Conservation (phyloP, 1,140 invertebrate genomes). For the Atta texana region DNA sequence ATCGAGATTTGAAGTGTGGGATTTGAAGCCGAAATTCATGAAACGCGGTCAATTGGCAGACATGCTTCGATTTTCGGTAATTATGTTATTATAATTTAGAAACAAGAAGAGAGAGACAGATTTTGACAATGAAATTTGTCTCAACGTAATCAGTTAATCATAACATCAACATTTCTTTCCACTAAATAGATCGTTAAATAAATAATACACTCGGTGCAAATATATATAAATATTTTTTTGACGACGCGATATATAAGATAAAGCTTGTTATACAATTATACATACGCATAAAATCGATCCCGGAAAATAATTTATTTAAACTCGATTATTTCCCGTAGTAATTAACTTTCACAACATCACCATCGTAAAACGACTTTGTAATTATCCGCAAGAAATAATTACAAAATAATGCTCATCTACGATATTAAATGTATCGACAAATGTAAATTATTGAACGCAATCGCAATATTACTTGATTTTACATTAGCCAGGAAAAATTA, state of each 20-base stretch:
- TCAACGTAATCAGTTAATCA: neutral
- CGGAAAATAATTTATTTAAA: neutral
- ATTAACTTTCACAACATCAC: neutral
- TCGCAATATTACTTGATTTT: neutral
- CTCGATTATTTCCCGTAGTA: neutral
- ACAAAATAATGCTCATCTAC: neutral
- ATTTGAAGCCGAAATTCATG: constrained; percentile 4
- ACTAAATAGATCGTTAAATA: neutral
- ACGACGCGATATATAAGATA: neutral
- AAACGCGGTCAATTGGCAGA: neutral
- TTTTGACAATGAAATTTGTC: neutral
- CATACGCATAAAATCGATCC: neutral
- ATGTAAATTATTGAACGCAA: neutral
- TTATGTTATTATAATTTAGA: neutral
- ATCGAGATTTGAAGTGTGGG: too few relatives aligned
- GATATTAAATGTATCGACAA: neutral
- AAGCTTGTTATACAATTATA: neutral
- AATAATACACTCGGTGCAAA: neutral
- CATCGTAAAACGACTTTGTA: neutral
- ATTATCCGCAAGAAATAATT: constrained; percentile 1
- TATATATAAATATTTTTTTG: constrained; percentile 1
- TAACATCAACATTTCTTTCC: neutral
- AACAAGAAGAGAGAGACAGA: neutral
- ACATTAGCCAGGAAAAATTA: neutral
- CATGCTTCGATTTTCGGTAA: neutral